Evolutionary conservation across 1,140 invertebrate genomes (phyloP), one percentile per base, ranked within the genome.

Genomic region (Metopolophium dirhodum): DNA sequence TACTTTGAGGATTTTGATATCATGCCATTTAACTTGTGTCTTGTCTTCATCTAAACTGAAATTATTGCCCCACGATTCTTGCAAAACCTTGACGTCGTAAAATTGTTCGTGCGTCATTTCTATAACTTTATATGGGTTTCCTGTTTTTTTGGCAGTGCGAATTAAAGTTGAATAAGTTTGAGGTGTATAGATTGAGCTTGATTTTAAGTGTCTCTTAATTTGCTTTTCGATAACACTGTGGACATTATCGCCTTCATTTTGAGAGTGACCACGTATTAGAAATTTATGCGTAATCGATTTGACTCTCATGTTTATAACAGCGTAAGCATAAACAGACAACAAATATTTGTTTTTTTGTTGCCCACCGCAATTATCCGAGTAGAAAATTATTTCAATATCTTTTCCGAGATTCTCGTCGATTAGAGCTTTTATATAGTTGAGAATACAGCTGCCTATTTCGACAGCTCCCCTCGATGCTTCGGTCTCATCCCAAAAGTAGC

Each of bases 391-490:
- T 8, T 94, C 93, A 37, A 89, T 57, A 57, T 57, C 0, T 57
- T 57, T 57, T 57, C n/a, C 54, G 7, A 26, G 23, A 54, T 91
- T 68, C 57, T 91, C 45, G 47, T 22, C n/a, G n/a, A 45, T 93
- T 91, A 37, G 23, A 57, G 22, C 90, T 77, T 83, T 95, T 94
- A 94, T 94, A 95, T 94, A 91, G 35, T 91, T 91, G 4, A 91
- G 94, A 85, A 35, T 94, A 94, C 91, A 96, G 45, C 93, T 95
- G 95, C 86, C 54, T 45, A 49, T 86, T 93, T 94, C 94, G 94
- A 93, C 94, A 68, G 94, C 93, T n/a, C 94, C 95, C 35, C 94
- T 93, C 6, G 94, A 82, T 20, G 86, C 94, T 51, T 51, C 51
- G 51, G 51, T 51, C 20, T 51, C 51, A 51, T 51, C 51, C 51